A percentile compares a stretch with the other conserved stretches of the same genome.
phyloP scores from a whole-genome alignment of 2,113 vertebrate species.

The Gobiocypris rarus region DNA sequence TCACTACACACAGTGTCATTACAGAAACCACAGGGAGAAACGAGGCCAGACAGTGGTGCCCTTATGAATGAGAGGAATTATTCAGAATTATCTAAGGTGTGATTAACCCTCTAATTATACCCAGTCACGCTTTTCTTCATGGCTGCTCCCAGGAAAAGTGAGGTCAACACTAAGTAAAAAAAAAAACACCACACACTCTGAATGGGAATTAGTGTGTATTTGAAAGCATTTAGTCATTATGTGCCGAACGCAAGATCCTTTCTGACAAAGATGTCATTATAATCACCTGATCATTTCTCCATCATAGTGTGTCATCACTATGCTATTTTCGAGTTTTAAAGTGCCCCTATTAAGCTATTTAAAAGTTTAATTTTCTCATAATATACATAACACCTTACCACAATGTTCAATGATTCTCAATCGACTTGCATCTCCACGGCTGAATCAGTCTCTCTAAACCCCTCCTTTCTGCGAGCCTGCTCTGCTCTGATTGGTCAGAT shows the following conservation, averaged over 20 bases:
- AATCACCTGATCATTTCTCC: neutral
- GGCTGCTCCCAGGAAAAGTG: neutral
- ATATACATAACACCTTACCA: no score
- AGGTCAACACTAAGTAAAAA: neutral
- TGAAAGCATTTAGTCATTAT: neutral
- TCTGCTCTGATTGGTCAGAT: no score
- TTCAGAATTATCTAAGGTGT: slow-evolving; percentile 8
- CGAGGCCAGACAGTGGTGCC: neutral
- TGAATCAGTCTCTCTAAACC: no score
- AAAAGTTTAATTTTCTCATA: no score
- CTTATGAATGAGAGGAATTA: slow-evolving; percentile 20
- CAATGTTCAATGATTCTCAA: no score
- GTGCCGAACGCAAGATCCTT: neutral
- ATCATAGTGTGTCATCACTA: neutral
- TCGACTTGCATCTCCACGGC: no score
- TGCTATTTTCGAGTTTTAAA: neutral
- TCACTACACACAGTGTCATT: neutral
- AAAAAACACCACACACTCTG: neutral
- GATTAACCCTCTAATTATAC: slow-evolving; percentile 9
- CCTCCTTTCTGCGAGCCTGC: no score
- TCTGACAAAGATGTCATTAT: neutral
- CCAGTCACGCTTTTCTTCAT: neutral
- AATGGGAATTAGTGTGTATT: neutral
- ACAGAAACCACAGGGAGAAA: slow-evolving; percentile 4
- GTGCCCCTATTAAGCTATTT: no score